A percentile compares a stretch with the other conserved stretches of the same genome.
phyloP scores from a whole-genome alignment of 2,113 vertebrate species.

The Forbesichthys papilliferus region DNA sequence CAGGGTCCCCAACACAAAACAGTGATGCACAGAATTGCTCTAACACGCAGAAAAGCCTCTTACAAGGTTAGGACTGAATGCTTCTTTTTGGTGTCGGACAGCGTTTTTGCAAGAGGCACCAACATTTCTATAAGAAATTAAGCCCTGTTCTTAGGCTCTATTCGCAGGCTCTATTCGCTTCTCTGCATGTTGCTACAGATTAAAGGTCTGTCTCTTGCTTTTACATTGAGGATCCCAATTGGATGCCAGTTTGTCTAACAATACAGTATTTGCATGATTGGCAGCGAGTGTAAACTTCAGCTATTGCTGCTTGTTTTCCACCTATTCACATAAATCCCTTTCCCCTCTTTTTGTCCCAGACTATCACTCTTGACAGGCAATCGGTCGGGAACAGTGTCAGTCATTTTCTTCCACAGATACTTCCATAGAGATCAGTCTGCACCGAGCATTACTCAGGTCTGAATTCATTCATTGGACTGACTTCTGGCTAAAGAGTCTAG shows the following conservation, averaged over 20 bases:
- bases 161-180: constrained; percentile 25
- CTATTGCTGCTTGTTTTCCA: constrained; percentile 29
- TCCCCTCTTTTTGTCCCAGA: constrained; percentile 57
- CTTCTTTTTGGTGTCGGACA: constrained; percentile 41
- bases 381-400: constrained; percentile 42
- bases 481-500: constrained; percentile 18
- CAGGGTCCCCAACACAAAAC: constrained; percentile 69
- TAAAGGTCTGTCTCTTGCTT: constrained; percentile 21
- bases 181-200: constrained; percentile 53
- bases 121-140: constrained; percentile 24
- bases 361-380: constrained; percentile 55
- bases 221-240: constrained; percentile 22
- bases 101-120: constrained; percentile 31
- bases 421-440: constrained; percentile 22
- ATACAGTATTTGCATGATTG: constrained; percentile 39
- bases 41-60: constrained; percentile 70
- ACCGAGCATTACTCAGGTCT: constrained; percentile 32
- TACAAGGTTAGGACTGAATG: constrained; percentile 70
- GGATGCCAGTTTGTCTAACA: constrained; percentile 17
- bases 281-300: constrained; percentile 28
- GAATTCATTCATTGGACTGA: constrained; percentile 34
- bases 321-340: constrained; percentile 39
- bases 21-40: constrained; percentile 71
- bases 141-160: constrained; percentile 6
- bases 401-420: constrained; percentile 44